Base-by-base conservation (phyloP, 2,797 vertebrate genomes). In the Toxotes lorentzi region DNA sequence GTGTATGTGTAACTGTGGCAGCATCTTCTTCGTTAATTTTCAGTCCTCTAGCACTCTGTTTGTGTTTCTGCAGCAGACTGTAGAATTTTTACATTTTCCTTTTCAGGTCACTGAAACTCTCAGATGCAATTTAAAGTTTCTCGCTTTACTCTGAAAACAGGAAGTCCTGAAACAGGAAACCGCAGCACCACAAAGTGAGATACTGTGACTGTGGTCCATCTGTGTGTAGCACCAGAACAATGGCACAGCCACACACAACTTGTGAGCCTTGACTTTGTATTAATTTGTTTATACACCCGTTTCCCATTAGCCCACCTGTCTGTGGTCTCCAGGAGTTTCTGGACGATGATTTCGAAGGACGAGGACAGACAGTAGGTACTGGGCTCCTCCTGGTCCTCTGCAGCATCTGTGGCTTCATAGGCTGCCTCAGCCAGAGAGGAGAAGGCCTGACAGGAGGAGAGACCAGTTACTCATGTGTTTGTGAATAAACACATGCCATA, bases 401-500 rank as follows among this genome's bases (percentile, higher is more conserved):
- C 96, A 2, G 97, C 97, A 0, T 99, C 98, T 3, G 98, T 98
- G 78, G 97, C 97, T 87, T 99, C 98, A 56, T 99, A 99, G 0
- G 98, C 98, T 4, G 98, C 98, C 89, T 99, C 98, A n/a, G 98
- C 97, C 85, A 99, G 94, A 86, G 98, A 99, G 5, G 97, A 97
- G 92, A 99, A 98, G 1, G 98, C 98, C 98, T 99, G 92, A 23
- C 35, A 16, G 35, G 32, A 48, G 16, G n/a, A 65, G 21, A 35
- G 5, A 17, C 7, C 4, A 32, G 13, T 1, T 5, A 54, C 27
- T 24, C 0, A 19, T 19, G 35, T 30, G 12, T 40, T 11, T 40
- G 40, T 11, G 10, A 38, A 38, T 10, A 11, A 38, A 11, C 9
- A 38, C 38, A 9, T 9, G 38, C 38, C 38, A 38, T n/a, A n/a